Percentiles rank a stretch among this genome's conserved stretches.
phyloP scores from a whole-genome alignment of 2,113 vertebrate species.

The Henicopernis longicauda region DNA sequence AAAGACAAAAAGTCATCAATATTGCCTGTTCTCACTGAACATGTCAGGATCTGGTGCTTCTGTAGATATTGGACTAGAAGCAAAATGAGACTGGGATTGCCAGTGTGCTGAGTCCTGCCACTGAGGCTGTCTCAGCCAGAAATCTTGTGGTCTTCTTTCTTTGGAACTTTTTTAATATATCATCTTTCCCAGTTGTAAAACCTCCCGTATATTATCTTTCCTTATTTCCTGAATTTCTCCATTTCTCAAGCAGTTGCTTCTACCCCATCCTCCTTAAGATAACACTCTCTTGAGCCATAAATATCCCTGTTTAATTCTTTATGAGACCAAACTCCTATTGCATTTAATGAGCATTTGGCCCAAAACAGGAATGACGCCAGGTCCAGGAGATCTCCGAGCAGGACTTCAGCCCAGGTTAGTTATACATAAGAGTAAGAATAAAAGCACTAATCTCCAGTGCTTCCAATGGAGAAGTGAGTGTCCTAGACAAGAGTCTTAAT shows the following conservation, averaged over 20 bases:
- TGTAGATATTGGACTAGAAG: background rate
- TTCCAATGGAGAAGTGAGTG: background rate
- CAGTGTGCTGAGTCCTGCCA: background rate
- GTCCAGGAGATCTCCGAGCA: background rate
- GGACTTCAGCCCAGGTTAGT: background rate
- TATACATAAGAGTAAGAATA: too few relatives aligned
- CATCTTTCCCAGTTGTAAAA: background rate
- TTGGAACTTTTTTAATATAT: background rate
- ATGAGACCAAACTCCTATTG: background rate
- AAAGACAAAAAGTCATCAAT: background rate
- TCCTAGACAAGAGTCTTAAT: constrained; percentile 8
- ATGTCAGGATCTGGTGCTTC: background rate
- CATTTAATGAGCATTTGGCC: background rate
- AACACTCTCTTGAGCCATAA: background rate
- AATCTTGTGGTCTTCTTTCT: background rate
- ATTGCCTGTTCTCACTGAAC: background rate
- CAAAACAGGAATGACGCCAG: background rate
- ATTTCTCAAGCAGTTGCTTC: background rate
- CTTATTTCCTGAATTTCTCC: background rate
- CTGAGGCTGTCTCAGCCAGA: background rate
- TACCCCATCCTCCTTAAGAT: background rate
- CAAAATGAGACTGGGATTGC: background rate
- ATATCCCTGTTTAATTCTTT: background rate
- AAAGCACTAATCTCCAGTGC: background rate
- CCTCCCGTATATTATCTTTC: background rate